A percentile compares a stretch with the other conserved stretches of the same genome.
Evolutionary conservation across 1,140 invertebrate genomes (phyloP).

Genomic region (Metopolophium dirhodum): DNA sequence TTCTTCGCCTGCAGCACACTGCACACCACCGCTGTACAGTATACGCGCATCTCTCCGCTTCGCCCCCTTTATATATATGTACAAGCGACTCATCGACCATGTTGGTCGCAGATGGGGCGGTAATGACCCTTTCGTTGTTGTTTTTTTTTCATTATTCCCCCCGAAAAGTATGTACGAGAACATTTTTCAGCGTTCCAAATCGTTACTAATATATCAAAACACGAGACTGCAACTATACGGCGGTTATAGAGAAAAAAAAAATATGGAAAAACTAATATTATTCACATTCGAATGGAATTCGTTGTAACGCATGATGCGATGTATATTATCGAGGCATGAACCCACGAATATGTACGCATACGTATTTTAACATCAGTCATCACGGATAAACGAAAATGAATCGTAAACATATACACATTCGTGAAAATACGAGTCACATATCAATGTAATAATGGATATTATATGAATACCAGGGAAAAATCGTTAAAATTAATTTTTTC

Average conservation of each 20-base stretch:
- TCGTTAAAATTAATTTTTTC: no score
- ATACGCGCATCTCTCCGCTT: background rate
- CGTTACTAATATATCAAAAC: constrained; percentile 37
- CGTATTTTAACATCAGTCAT: background rate
- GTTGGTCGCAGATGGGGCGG: constrained; percentile 48
- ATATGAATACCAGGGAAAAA: no score
- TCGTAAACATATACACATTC: background rate
- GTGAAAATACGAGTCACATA: background rate
- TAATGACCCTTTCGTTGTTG: constrained; percentile 6
- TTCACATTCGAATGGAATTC: background rate
- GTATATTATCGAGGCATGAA: background rate
- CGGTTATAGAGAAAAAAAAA: background rate
- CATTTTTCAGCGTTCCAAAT: constrained; percentile 16
- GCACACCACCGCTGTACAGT: background rate
- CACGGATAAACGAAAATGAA: background rate
- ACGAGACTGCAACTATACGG: background rate
- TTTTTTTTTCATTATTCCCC: background rate
- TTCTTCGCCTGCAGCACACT: background rate
- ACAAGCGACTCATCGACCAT: background rate
- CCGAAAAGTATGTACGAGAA: background rate
- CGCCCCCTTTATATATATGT: background rate
- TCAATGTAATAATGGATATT: no score
- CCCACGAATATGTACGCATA: background rate
- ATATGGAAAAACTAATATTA: background rate
- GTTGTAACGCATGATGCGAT: background rate